Evolutionary conservation across 1,140 invertebrate species (phyloP).

Genomic region (Saxidomus purpurata): DNA sequence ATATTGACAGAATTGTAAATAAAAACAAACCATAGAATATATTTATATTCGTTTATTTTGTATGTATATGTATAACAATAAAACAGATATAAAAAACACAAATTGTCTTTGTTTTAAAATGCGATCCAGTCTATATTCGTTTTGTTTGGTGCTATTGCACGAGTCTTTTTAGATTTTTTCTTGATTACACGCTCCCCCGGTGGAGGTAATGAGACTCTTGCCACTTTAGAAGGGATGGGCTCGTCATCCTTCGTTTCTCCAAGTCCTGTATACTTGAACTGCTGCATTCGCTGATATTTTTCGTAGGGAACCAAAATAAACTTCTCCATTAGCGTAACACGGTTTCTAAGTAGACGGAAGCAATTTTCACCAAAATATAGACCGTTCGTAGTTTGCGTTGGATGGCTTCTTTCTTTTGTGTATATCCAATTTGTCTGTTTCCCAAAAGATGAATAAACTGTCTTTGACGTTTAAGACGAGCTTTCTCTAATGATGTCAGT

Average conservation of each 20-base stretch:
- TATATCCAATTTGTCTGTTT: not conserved
- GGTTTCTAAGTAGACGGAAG: not conserved
- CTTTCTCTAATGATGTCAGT: not conserved
- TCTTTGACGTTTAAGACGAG: not conserved
- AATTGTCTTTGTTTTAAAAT: too few relatives aligned
- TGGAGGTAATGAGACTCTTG: not conserved
- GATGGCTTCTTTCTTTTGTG: not conserved
- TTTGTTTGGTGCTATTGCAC: not conserved
- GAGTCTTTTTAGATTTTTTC: too few relatives aligned
- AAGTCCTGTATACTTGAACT: not conserved
- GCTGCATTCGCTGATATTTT: slow-evolving; percentile 9
- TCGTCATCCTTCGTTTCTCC: not conserved
- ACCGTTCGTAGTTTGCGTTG: not conserved
- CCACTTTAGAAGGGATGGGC: too few relatives aligned
- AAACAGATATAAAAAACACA: too few relatives aligned
- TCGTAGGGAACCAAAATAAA: slow-evolving; percentile 13
- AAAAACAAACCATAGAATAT: not conserved
- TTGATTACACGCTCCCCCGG: not conserved
- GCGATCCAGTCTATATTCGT: not conserved
- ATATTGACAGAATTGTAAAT: not conserved
- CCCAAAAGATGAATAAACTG: not conserved
- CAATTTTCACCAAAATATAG: not conserved
- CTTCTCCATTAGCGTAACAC: slow-evolving; percentile 21
- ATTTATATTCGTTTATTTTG: not conserved
- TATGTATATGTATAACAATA: not conserved